phyloP scores from a whole-genome alignment of 92 coral and sea anemone genomes.

The Epizoanthus rinbou region DNA sequence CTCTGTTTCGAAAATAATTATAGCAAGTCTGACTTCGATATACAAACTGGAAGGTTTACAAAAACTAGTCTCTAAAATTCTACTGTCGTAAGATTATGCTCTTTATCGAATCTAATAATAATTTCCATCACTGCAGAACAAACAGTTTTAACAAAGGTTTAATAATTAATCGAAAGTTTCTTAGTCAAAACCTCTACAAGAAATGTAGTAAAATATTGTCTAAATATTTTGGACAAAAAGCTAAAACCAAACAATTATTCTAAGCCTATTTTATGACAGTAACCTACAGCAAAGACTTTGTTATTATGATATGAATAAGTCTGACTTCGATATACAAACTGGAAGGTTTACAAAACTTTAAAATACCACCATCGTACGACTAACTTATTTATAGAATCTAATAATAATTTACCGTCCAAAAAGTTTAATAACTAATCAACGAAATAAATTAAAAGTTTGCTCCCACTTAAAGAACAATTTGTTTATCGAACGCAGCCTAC shows the following conservation, averaged over 20 bases:
- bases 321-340: slow-evolving; percentile 13
- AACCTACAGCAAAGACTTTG: slow-evolving; percentile 8
- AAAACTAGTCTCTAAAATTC: background rate
- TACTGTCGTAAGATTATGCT: background rate
- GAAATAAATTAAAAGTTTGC: background rate
- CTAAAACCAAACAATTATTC: background rate
- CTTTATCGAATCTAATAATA: background rate
- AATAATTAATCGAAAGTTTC: too few relatives aligned
- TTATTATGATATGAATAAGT: slow-evolving; percentile 1
- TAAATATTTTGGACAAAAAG: background rate
- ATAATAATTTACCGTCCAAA: background rate
- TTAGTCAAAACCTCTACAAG: background rate
- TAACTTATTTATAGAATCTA: background rate
- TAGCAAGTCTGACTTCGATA: slow-evolving; percentile 7
- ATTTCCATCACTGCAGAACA: background rate
- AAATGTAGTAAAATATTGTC: background rate
- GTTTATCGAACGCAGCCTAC: slow-evolving; percentile 3
- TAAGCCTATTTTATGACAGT: slow-evolving; percentile 14
- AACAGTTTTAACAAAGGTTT: background rate
- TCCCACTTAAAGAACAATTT: background rate
- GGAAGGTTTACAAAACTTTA: background rate
- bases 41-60: slow-evolving; percentile 3
- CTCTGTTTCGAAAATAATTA: too few relatives aligned
- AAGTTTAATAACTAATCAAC: slow-evolving; percentile 2
- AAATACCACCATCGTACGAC: background rate